Base-by-base conservation (phyloP, 2,888 invertebrate species). In the Smittia aterrima region DNA sequence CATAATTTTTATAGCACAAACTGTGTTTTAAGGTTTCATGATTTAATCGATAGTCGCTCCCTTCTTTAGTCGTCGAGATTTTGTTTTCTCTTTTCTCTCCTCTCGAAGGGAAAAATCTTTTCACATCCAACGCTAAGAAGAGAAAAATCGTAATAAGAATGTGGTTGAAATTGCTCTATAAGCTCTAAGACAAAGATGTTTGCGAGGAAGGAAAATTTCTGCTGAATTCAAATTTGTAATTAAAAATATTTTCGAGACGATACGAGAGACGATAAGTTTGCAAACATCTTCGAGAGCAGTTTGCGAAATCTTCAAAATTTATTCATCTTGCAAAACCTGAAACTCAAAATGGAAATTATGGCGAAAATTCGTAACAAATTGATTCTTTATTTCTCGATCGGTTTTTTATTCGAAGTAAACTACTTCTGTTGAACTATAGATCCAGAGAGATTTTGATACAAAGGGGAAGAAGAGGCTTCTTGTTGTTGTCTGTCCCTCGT, bases 11-110 rank as follows among this genome's bases (percentile, higher is more conserved):
- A 72, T 58, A 72, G 72, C 62, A 72, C 58, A 72, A 72, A 72
- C 72, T 72, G 72, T 72, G 72, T 72, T 72, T 71, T 71, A 58
- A 72, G 72, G 62, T 72, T 72, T 72, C 58, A 72, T 72, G 72
- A 72, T 72, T 72, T 72, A 72, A 72, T 72, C 72, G 72, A 72
- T 72, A 72, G 62, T 72, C 62, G 53, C 54, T 71, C 70, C 54
- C 70, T 71, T 71, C 70, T 32, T 20, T n/a, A n/a, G n/a, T n/a
- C 1, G 70, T 71, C 53, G 70, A 71, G 70, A 71, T 71, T 71
- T 67, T 64, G 32, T 32, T 32, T 32, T 32, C 32, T 32, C 32
- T 32, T 32, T n/a, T 38, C 47, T 47, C 13, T 47, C 47, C 11
- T 38, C 16, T 2, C 58, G n/a, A 58, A 22, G 58, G 22, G n/a